Percentiles rank a stretch among this genome's conserved stretches.
Evolutionary conservation across 1,140 invertebrate species (phyloP).

Genomic region (Berghia stephanieae): DNA sequence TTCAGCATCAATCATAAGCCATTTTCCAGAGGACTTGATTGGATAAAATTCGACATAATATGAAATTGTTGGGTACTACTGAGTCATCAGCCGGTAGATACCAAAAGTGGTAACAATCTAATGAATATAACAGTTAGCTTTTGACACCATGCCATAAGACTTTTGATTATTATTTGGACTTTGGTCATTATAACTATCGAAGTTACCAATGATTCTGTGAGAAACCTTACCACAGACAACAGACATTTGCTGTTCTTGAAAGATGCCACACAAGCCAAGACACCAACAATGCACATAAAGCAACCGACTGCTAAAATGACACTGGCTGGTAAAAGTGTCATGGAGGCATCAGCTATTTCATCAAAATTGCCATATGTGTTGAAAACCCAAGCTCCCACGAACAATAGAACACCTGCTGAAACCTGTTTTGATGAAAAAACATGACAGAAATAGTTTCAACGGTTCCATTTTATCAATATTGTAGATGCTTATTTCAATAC

Average conservation of each 20-base stretch:
- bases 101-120: too few relatives aligned
- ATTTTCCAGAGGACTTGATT: too few relatives aligned
- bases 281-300: constrained; percentile 83
- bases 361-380: constrained; percentile 59
- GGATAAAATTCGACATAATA: too few relatives aligned
- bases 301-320: constrained; percentile 80
- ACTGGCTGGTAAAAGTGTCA: constrained; percentile 59
- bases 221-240: constrained; percentile 77
- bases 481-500: too few relatives aligned
- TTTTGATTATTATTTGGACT: not conserved
- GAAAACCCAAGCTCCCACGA: constrained; percentile 59
- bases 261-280: constrained; percentile 89
- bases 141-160: too few relatives aligned
- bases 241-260: constrained; percentile 86
- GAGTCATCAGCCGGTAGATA: too few relatives aligned
- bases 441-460: not conserved
- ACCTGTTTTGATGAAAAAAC: constrained; percentile 37
- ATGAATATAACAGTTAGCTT: too few relatives aligned
- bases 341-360: constrained; percentile 53
- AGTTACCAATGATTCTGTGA: not conserved
- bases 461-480: too few relatives aligned
- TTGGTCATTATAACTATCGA: not conserved
- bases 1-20: too few relatives aligned
- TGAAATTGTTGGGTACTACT: too few relatives aligned
- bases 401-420: constrained; percentile 58